Percentiles rank a stretch among this genome's conserved stretches.
Evolutionary conservation across 2,888 invertebrate genomes (phyloP).

Genomic region (Hypena proboscidalis): DNA sequence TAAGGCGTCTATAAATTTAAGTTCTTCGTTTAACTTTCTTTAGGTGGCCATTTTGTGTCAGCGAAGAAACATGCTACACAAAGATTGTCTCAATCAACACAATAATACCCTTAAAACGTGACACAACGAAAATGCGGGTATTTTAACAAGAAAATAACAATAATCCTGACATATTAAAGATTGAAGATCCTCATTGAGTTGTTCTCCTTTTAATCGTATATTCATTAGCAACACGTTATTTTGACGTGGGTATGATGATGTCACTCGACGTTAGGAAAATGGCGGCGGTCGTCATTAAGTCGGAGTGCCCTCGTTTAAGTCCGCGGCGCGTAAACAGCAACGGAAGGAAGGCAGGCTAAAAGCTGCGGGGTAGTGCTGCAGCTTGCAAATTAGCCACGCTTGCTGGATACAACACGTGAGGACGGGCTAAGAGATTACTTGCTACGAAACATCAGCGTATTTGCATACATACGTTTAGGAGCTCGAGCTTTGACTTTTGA

Average conservation of each 20-base stretch:
- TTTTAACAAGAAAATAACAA: background rate
- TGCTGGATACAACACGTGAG: slow-evolving; percentile 68
- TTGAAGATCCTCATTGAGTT: slow-evolving; percentile 4
- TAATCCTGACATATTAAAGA: slow-evolving; percentile 2
- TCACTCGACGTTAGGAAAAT: slow-evolving; percentile 68
- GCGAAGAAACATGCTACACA: too few relatives aligned
- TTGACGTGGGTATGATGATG: slow-evolving; percentile 47
- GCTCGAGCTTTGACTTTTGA: slow-evolving; percentile 36
- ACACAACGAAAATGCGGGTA: background rate
- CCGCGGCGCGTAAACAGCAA: slow-evolving; percentile 69
- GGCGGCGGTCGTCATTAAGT: too few relatives aligned
- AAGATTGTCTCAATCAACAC: too few relatives aligned
- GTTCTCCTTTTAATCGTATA: slow-evolving; percentile 20
- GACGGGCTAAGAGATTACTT: slow-evolving; percentile 70
- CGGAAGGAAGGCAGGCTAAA: slow-evolving; percentile 78
- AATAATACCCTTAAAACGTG: background rate
- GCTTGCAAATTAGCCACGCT: slow-evolving; percentile 77
- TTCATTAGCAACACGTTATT: slow-evolving; percentile 31
- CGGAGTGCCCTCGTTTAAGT: too few relatives aligned
- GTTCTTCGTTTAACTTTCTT: too few relatives aligned
- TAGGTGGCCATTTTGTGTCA: too few relatives aligned
- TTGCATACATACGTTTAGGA: slow-evolving; percentile 48
- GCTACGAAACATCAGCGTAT: slow-evolving; percentile 56
- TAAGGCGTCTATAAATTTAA: background rate
- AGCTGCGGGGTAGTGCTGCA: slow-evolving; percentile 67